Evolutionary conservation across 2,797 vertebrate species (phyloP), one percentile per base, ranked within the genome.

Genomic region (Alca torda): DNA sequence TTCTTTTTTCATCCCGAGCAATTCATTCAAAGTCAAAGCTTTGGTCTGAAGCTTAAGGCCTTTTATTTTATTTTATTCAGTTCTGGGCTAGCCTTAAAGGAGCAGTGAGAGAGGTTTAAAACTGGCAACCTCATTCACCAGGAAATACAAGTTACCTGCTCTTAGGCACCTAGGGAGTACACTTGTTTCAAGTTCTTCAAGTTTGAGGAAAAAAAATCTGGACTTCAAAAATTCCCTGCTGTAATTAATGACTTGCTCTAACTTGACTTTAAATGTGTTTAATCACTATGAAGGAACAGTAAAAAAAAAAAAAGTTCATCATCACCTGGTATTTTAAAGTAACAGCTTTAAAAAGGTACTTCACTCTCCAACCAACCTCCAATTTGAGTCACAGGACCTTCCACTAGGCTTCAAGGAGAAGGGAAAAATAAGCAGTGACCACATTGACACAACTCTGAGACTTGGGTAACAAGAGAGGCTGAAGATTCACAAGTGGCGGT

Each of bases 211-310:
- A 9, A 70, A 87, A 93, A 72, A 89, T 43, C 54, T 56, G 54
- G 60, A 75, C 81, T 89, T 85, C 31, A 93, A 56, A 91, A 89
- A 85, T 74, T 72, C 51, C 56, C 35, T 70, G 16, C 73, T 72
- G 50, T 88, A 95, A 93, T 95, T 93, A 93, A 67, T 75, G 33
- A 57, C 75, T 90, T 83, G 93, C 68, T 96, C 61, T 69, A 84
- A 93, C 69, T 88, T 89, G 65, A 92, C 60, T 92, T 77, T 37
- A 84, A 80, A 64, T 70, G 5, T 74, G 26, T 69, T 94, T 75
- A 87, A 93, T 57, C 77, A 43, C 64, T 48, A 35, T 1, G 4
- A 92, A 64, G 18, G 23, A 95, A 39, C n/a, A 70, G 8, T 23
- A 24, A 59, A 15, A 54, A 61, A 51, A n/a, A 39, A 63, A 51